Evolutionary conservation across 2,797 vertebrate genomes (phyloP), one percentile per base, ranked within the genome.

Genomic region (Ctenosaura bakeri): DNA sequence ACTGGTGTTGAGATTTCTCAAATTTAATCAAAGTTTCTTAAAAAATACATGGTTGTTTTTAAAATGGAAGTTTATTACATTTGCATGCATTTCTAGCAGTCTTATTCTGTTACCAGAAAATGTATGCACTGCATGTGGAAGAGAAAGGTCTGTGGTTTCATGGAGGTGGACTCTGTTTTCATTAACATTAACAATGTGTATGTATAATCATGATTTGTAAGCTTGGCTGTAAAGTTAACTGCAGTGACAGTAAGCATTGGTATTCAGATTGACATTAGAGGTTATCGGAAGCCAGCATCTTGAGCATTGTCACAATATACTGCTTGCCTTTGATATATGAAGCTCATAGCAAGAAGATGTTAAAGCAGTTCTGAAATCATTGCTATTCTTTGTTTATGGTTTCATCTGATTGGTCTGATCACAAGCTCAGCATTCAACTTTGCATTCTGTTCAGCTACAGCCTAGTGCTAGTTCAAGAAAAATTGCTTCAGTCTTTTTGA

Each of bases 91-190:
- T 94, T 92, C 35, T 89, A 85, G 26, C 3, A 89, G 79, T 79
- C 80, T 56, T 87, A 56, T 88, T 86, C 83, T 82, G 88, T 91
- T 95, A 90, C 82, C 93, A 93, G 62, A 91, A 69, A 91, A 90
- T 6, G 0, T n/a, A 74, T 78, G 14, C 93, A 82, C 89, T 0
- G 13, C n/a, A n/a, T 91, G 32, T 82, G 46, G 90, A 93, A 89
- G 74, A 89, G 90, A 64, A 64, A 13, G 81, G 4, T 7, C 54
- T 91, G 0, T 38, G 35, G 3, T 91, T 86, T 12, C 69, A 88
- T 93, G 56, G 74, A n/a, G 83, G 62, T 78, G 93, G 77, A 85
- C 88, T 24, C 1, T 56, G 83, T 16, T 91, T 79, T 94, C 92
- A 91, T 92, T 95, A 95, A 86, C 76, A 76, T 22, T 26, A 46